Conservation (phyloP, 2,888 invertebrate species). For the Nipponacmea schrenckii region DNA sequence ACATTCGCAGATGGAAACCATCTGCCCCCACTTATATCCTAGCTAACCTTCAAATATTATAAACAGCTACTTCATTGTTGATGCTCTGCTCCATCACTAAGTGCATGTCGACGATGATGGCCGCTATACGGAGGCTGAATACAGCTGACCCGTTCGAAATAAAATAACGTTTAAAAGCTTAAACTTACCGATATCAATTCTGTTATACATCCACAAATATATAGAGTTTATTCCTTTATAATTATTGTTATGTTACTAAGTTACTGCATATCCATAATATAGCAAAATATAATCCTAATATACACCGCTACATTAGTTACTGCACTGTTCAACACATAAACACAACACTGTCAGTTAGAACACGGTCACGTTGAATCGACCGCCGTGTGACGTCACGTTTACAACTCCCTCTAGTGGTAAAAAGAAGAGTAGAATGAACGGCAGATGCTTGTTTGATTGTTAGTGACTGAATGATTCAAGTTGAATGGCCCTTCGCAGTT, state of each 20-base stretch:
- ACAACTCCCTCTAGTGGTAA: constrained; percentile 1
- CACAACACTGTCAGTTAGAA: neutral
- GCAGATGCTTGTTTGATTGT: neutral
- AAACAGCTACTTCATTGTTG: neutral
- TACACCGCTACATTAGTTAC: neutral
- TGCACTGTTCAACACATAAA: neutral
- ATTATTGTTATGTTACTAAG: neutral
- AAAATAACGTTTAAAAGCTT: neutral
- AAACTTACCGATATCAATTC: neutral
- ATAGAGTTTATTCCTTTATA: neutral
- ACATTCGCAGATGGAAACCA: neutral
- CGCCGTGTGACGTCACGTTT: neutral
- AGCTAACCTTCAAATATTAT: neutral
- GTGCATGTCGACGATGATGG: neutral
- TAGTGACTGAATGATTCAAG: neutral
- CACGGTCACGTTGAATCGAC: neutral
- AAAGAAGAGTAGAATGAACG: neutral
- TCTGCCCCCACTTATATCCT: neutral
- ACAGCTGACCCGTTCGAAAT: neutral
- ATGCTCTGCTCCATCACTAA: neutral
- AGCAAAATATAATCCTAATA: neutral
- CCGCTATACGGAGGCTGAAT: neutral
- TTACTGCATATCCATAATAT: constrained; percentile 4
- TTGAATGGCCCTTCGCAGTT: neutral
- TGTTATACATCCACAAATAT: constrained; percentile 1